Evolutionary conservation across 1,140 invertebrate genomes (phyloP), one percentile per base, ranked within the genome.

Genomic region (Zaprionus vittiger): DNA sequence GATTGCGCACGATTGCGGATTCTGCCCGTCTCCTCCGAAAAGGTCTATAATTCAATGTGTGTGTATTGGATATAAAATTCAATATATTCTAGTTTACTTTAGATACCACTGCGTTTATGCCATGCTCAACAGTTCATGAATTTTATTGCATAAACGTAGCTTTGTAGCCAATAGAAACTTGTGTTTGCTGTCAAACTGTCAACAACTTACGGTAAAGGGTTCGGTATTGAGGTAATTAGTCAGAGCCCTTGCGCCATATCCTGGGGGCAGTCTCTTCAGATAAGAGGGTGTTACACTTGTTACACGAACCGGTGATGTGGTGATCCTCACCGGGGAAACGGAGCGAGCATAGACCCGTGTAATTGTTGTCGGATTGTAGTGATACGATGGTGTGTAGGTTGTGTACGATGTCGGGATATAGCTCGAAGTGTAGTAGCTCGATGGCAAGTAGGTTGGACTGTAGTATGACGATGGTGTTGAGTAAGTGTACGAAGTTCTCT

Each of bases 161-260:
- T 47, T 41, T 6, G 17, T n/a, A 7, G 22, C 28, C 14, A 56
- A 28, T 56, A 31, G n/a, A 66, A 44, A 54, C 20, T 38, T 37
- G 15, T 54, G 94, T 93, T 96, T 96, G 93, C 60, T 64, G 54
- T 47, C 54, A 26, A 66, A 41, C n/a, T 63, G 22, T 34, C 31
- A 44, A 64, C 47, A 78, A 92, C 91, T 92, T 83, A 92, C 91
- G 72, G 91, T 81, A 69, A 89, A 92, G 69, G 91, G 89, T 80
- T 95, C 95, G 71, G 96, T 96, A 93, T 96, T 96, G 92, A 96
- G 95, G 93, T 95, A 97, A 82, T 96, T 95, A 76, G 96, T 96
- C 62, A 95, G 93, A 38, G 95, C 94, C 38, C 94, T 94, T 90
- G 96, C 95, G 62, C 95, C 95, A 54, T 95, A 95, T 80, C 95